phyloP scores from a whole-genome alignment of 92 coral and sea anemone species.

The Blastomussa wellsi region DNA sequence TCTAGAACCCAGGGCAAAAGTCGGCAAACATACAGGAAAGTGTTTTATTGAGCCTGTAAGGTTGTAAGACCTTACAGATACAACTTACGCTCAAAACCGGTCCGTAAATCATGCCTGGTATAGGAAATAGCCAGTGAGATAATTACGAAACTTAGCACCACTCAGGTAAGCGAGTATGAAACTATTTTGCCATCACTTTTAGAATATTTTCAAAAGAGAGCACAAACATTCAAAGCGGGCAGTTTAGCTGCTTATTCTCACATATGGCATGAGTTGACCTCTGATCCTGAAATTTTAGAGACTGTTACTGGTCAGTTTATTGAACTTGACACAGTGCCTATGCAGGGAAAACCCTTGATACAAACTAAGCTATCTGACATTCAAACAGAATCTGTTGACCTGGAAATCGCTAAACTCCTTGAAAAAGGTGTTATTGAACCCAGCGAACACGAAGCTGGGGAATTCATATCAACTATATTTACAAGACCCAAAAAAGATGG shows the following conservation, averaged over 20 bases:
- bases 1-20: too few species aligned
- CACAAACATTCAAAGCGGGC: conserved; percentile 21
- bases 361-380: conserved; percentile 14
- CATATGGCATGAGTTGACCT: conserved; percentile 38
- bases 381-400: conserved; percentile 23
- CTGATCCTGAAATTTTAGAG: conserved; percentile 44
- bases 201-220: conserved; percentile 5
- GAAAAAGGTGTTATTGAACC: conserved; percentile 25
- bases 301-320: conserved; percentile 47
- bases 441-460: conserved; percentile 34
- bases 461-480: conserved; percentile 40
- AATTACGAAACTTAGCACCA: neutral
- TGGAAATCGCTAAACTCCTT: conserved; percentile 46
- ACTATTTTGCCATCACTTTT: conserved; percentile 36
- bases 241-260: conserved; percentile 26
- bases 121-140: conserved; percentile 26
- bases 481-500: conserved; percentile 55
- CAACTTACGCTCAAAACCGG: too few species aligned
- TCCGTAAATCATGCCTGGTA: too few species aligned
- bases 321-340: conserved; percentile 40
- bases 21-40: too few species aligned
- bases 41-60: too few species aligned
- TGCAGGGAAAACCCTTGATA: neutral
- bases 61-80: too few species aligned
- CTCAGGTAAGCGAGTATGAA: conserved; percentile 20